Evolutionary conservation across 2,888 invertebrate species (phyloP), one percentile per base, ranked within the genome.

Genomic region (Lepidocyrtinus sp.): DNA sequence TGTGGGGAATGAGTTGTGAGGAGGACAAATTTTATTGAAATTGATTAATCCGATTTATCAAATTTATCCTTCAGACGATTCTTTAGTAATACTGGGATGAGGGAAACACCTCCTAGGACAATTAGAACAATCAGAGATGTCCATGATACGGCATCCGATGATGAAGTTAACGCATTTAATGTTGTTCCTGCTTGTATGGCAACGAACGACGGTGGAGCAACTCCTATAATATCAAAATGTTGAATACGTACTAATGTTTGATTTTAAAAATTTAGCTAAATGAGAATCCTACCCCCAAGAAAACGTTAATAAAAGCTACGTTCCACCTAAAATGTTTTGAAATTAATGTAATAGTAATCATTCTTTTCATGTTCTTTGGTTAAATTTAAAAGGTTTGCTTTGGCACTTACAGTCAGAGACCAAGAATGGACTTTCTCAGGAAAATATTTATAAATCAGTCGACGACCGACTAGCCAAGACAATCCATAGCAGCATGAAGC

Each of bases 181-280:
- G 99, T 99, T 88, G 96, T 96, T 15, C 99, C 99, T 12, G 98
- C 97, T 90, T 99, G 97, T 87, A 99, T 98, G 12, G 98, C 98
- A 25, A 99, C 93, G 89, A 99, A 95, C 0, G 98, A 98, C 2
- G 99, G 99, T 63, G 99, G 98, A 0, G 96, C 97, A 12, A 98
- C 98, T 84, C 98, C 96, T 93, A 87, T n/a, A 89, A 87, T 25
- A 68, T 2, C 19, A n/a, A 68, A 15, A 62, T 69, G 3, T 81
- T 24, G 15, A 25, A n/a, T n/a, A n/a, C n/a, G n/a, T n/a, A n/a
- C n/a, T n/a, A n/a, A n/a, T n/a, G n/a, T n/a, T n/a, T n/a, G n/a
- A n/a, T n/a, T n/a, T n/a, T n/a, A n/a, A n/a, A n/a, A n/a, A n/a
- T n/a, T n/a, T n/a, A n/a, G n/a, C n/a, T n/a, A n/a, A n/a, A n/a